Conservation (phyloP, 2,113 vertebrate species). For the Xyrauchen texanus region DNA sequence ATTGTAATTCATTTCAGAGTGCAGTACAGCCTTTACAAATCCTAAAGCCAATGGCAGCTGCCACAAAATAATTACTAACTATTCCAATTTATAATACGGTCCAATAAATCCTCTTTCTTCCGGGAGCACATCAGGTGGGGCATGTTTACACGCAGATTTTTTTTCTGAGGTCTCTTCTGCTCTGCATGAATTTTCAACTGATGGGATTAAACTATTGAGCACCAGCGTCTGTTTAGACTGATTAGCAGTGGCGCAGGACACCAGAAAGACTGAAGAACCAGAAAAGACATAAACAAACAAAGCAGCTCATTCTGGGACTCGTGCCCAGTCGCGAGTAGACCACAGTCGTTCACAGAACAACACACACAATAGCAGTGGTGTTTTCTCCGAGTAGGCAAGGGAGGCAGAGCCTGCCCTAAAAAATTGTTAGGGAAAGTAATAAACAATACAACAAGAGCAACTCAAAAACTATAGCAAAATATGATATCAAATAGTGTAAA, state of each 20-base stretch:
- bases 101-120: conserved; percentile 42
- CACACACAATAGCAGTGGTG: neutral
- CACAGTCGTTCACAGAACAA: too few species aligned
- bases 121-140: conserved; percentile 3
- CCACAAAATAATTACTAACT: conserved; percentile 50
- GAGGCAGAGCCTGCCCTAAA: too few species aligned
- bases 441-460: too few species aligned
- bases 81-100: conserved; percentile 47
- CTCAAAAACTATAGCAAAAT: too few species aligned
- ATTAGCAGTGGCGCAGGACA: conserved; percentile 59
- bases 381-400: too few species aligned
- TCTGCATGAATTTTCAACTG: conserved; percentile 53
- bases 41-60: conserved; percentile 47
- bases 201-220: conserved; percentile 65
- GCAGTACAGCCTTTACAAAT: conserved; percentile 19
- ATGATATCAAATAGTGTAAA: too few species aligned
- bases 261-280: conserved; percentile 36
- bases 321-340: neutral
- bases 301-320: neutral
- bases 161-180: conserved; percentile 57
- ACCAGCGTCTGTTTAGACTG: conserved; percentile 61
- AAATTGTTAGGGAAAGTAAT: too few species aligned
- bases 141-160: conserved; percentile 46
- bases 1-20: conserved; percentile 19
- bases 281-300: conserved; percentile 16